phyloP scores from a whole-genome alignment of 1,140 invertebrate genomes.

The Leptinotarsa defecta region DNA sequence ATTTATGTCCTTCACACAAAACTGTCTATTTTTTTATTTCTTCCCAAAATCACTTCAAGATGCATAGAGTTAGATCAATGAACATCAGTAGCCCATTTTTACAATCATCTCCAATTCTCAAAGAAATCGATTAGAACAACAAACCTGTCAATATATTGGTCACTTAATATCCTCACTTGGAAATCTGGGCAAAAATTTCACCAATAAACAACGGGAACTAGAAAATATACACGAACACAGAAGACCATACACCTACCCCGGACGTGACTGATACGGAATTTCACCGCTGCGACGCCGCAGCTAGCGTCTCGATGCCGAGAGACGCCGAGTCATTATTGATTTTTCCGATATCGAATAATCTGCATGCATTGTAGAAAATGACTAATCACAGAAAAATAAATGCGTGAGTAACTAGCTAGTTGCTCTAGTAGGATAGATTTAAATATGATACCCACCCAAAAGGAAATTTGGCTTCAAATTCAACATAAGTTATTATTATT shows the following conservation, averaged over 20 bases:
- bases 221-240: neutral
- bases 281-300: neutral
- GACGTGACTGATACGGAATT: neutral
- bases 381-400: no score
- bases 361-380: neutral
- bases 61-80: no score
- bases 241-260: neutral
- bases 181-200: neutral
- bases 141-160: neutral
- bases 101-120: no score
- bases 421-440: no score
- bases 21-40: no score
- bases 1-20: no score
- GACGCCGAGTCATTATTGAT: slow-evolving; percentile 11
- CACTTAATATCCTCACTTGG: neutral
- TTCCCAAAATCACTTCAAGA: no score
- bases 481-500: no score
- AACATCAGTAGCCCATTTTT: no score
- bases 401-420: no score
- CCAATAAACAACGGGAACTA: neutral
- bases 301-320: slow-evolving; percentile 12
- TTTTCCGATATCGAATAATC: slow-evolving; percentile 3
- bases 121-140: neutral
- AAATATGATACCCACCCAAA: no score
- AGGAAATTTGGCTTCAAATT: no score